These are phyloP conservation scores for Gymnoscopelus microlampas DNA, from an alignment of 2,797 vertebrate species.

Conservation along the genomic window DNA sequence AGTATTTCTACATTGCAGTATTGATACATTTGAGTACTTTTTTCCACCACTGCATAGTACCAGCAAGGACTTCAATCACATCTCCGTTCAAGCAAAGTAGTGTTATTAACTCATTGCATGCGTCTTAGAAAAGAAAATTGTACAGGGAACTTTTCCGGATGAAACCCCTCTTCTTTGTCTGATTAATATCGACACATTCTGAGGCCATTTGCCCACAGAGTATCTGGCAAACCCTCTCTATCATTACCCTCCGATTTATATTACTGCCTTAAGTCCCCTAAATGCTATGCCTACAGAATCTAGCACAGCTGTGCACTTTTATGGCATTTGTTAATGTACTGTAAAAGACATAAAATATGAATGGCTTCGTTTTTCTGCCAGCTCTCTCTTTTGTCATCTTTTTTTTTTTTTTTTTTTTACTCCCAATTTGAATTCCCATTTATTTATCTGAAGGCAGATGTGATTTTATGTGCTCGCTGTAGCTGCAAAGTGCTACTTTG, in stretches of 20 bases:
- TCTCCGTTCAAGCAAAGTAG: slow-evolving; percentile 33
- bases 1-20: no score
- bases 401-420: slow-evolving; percentile 66
- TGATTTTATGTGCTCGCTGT: slow-evolving; percentile 79
- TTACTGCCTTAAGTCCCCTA: slow-evolving; percentile 73
- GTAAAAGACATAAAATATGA: slow-evolving; percentile 83
- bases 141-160: slow-evolving; percentile 44
- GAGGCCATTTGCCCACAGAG: slow-evolving; percentile 49
- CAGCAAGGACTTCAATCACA: background rate
- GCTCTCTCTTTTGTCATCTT: slow-evolving; percentile 63
- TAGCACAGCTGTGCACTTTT: slow-evolving; percentile 79
- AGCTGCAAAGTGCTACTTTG: slow-evolving; percentile 81
- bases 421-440: slow-evolving; percentile 74
- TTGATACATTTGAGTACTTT: no score
- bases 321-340: slow-evolving; percentile 80
- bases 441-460: slow-evolving; percentile 85
- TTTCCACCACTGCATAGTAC: background rate
- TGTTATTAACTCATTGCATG: slow-evolving; percentile 42
- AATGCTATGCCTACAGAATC: slow-evolving; percentile 71
- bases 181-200: slow-evolving; percentile 33
- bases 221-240: slow-evolving; percentile 61
- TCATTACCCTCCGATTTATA: slow-evolving; percentile 72
- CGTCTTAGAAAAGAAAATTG: no score
- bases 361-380: slow-evolving; percentile 74
- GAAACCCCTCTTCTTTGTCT: slow-evolving; percentile 29